Conservation (phyloP, 2,113 vertebrate species). For the Sebastes fasciatus region DNA sequence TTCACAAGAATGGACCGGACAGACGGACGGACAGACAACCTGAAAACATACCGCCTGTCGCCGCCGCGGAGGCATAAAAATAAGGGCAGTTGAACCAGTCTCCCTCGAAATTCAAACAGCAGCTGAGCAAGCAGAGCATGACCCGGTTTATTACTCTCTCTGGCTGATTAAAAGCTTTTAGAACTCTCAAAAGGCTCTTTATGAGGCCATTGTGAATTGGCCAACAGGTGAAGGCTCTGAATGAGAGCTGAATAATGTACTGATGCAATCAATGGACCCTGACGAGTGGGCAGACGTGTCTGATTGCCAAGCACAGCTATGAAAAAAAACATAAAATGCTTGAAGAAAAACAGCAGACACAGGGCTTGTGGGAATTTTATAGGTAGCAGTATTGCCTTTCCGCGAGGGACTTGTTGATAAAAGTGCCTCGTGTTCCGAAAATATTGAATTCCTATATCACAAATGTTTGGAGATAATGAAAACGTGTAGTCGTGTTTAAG, state of each 20-base stretch:
- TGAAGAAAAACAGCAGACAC: constrained; percentile 10
- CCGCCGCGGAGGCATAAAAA: no score
- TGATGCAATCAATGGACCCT: constrained; percentile 46
- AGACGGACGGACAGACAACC: no score
- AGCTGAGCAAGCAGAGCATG: neutral
- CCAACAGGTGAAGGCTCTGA: constrained; percentile 34
- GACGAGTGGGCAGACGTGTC: constrained; percentile 16
- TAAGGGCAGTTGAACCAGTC: no score
- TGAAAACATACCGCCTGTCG: no score
- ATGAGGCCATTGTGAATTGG: constrained; percentile 34
- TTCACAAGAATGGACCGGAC: no score
- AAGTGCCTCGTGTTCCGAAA: neutral
- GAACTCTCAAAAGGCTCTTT: constrained; percentile 18
- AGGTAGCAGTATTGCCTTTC: neutral
- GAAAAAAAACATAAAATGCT: neutral
- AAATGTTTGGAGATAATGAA: constrained; percentile 9
- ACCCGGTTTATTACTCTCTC: neutral
- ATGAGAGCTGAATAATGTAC: constrained; percentile 44
- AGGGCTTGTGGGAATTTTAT: neutral
- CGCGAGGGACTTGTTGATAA: neutral
- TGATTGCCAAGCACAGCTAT: constrained; percentile 30
- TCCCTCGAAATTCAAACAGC: neutral
- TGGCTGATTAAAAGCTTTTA: constrained; percentile 20
- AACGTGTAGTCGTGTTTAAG: neutral
- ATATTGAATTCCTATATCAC: neutral